phyloP scores from a whole-genome alignment of 2,113 vertebrate genomes.

The Poicephalus meyeri region DNA sequence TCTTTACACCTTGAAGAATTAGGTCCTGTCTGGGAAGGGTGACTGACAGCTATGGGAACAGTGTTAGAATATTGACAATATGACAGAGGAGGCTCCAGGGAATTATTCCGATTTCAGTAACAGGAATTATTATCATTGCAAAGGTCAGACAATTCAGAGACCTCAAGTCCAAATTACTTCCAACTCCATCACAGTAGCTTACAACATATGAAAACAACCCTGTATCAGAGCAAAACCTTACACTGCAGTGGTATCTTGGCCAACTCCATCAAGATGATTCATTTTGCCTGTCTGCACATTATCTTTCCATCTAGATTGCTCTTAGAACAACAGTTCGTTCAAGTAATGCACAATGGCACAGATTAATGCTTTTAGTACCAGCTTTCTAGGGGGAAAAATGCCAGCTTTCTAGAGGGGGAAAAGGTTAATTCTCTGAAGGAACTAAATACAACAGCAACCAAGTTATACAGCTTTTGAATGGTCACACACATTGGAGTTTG shows the following conservation, averaged over 20 bases:
- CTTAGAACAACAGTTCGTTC: neutral
- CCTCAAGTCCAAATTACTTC: neutral
- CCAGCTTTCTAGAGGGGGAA: accelerated
- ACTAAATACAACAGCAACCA: neutral
- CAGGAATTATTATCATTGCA: neutral
- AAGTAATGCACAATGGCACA: neutral
- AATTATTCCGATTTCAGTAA: neutral
- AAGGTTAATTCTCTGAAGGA: neutral
- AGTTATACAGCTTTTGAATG: neutral
- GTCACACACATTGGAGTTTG: neutral
- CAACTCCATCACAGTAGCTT: neutral
- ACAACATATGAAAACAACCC: neutral
- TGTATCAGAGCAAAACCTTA: neutral
- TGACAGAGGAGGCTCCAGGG: neutral
- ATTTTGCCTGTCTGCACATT: neutral
- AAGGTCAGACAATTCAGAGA: neutral
- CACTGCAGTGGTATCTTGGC: neutral
- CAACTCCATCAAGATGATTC: neutral
- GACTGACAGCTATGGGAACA: neutral
- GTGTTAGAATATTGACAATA: neutral
- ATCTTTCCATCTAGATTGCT: neutral
- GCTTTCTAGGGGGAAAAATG: neutral
- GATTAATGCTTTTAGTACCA: neutral
- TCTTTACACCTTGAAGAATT: neutral
- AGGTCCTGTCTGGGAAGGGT: neutral